These are phyloP conservation scores for Celastrina argiolus DNA, from an alignment of 2,888 invertebrate species.

Conservation along the genomic window DNA sequence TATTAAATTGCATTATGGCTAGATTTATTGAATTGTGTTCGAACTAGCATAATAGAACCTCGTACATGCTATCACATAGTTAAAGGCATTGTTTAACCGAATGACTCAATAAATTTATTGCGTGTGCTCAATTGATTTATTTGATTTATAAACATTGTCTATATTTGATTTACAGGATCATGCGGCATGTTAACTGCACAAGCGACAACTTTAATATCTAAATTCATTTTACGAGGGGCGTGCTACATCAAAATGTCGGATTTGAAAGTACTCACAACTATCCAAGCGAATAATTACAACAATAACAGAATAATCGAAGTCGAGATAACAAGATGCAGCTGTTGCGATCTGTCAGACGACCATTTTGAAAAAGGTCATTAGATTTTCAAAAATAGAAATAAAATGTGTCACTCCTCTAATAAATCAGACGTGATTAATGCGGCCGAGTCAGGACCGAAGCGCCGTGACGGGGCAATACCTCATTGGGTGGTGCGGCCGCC, in stretches of 20 bases:
- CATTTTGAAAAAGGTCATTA: conserved; percentile 72
- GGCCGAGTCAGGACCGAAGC: conserved; percentile 56
- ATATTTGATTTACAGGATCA: conserved; percentile 56
- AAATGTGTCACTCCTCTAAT: conserved; percentile 75
- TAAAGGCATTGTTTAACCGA: conserved; percentile 28
- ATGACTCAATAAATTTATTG: conserved; percentile 55
- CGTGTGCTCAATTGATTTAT: conserved; percentile 25
- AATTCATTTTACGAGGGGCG: conserved; percentile 39
- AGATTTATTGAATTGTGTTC: conserved; percentile 5
- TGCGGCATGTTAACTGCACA: conserved; percentile 57
- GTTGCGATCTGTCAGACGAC: conserved; percentile 62
- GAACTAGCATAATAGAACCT: conserved; percentile 3
- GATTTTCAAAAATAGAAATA: conserved; percentile 76
- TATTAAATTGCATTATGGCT: background rate
- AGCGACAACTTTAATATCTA: conserved; percentile 41
- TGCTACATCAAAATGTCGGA: conserved; percentile 40
- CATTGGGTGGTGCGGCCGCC: conserved; percentile 76
- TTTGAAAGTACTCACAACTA: conserved; percentile 46
- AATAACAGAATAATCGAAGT: conserved; percentile 61
- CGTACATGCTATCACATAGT: conserved; percentile 14
- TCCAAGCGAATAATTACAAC: conserved; percentile 69
- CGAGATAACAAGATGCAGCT: conserved; percentile 75
- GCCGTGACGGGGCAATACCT: conserved; percentile 70
- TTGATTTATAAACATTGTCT: conserved; percentile 46
- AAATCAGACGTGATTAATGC: conserved; percentile 76